Evolutionary conservation across 2,888 invertebrate genomes (phyloP).

Genomic region (Cotesia congregata): DNA sequence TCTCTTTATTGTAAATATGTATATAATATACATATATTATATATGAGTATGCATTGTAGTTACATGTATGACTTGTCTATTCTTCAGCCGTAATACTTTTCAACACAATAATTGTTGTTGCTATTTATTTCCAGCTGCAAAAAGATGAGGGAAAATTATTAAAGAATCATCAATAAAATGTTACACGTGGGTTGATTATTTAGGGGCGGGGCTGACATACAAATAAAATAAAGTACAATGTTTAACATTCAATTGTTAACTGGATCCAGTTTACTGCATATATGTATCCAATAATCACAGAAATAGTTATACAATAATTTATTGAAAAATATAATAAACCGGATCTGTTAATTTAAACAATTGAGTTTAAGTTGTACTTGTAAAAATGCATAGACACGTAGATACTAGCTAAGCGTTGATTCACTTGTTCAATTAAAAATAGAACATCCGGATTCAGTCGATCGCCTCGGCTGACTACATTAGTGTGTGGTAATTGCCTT

Average conservation of each 20-base stretch:
- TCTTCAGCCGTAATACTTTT: background rate
- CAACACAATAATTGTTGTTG: background rate
- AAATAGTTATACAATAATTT: too few relatives aligned
- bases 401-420: conserved; percentile 26
- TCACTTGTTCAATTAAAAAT: conserved; percentile 42
- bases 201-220: conserved; percentile 27
- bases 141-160: conserved; percentile 14
- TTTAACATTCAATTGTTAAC: background rate
- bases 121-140: conserved; percentile 12
- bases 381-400: conserved; percentile 17
- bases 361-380: background rate
- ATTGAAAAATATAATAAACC: too few relatives aligned
- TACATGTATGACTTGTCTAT: background rate
- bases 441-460: conserved; percentile 36
- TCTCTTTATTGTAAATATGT: background rate
- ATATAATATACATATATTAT: conserved; percentile 3
- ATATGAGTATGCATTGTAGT: background rate
- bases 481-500: conserved; percentile 12
- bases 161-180: conserved; percentile 6
- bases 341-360: background rate
- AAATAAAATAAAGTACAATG: background rate
- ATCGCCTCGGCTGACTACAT: conserved; percentile 20
- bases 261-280: background rate
- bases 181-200: conserved; percentile 30
- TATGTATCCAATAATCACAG: too few relatives aligned